These are phyloP conservation scores for Prenolepis imparis DNA, from an alignment of 2,888 invertebrate species.

Conservation along the genomic window DNA sequence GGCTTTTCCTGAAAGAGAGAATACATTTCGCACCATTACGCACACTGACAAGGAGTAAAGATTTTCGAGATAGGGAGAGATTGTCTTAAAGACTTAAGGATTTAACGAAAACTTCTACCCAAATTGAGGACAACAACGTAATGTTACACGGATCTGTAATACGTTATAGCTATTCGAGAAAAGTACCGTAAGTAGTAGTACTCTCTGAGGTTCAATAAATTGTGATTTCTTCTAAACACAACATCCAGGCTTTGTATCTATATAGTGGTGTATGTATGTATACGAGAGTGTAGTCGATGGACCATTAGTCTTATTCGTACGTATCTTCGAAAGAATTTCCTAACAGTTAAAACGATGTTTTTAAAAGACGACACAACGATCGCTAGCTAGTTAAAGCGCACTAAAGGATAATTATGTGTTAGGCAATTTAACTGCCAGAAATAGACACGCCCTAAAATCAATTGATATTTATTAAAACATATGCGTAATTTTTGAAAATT, in stretches of 20 bases:
- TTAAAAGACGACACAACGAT: constrained; percentile 8
- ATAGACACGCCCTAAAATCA: neutral
- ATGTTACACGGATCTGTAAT: neutral
- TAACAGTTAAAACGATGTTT: constrained; percentile 3
- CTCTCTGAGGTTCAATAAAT: constrained; percentile 36
- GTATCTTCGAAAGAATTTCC: constrained; percentile 5
- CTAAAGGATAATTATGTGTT: constrained; percentile 24
- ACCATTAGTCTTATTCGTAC: constrained; percentile 32
- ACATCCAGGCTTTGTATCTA: constrained; percentile 25
- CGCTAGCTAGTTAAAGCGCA: neutral
- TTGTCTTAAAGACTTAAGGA: constrained; percentile 13
- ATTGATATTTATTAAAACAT: neutral
- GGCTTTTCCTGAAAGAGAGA: neutral
- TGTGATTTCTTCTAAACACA: constrained; percentile 35
- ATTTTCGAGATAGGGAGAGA: neutral
- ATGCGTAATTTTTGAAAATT: neutral
- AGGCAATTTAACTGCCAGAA: neutral
- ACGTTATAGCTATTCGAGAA: constrained; percentile 3
- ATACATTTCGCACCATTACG: constrained; percentile 22
- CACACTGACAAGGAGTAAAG: neutral
- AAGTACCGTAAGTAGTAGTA: neutral
- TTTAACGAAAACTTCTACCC: neutral
- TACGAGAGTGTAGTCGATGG: constrained; percentile 22
- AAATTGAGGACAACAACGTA: neutral
- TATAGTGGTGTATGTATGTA: neutral